Conservation (phyloP, 2,113 vertebrate genomes). For the Gorsachius goisagi region DNA sequence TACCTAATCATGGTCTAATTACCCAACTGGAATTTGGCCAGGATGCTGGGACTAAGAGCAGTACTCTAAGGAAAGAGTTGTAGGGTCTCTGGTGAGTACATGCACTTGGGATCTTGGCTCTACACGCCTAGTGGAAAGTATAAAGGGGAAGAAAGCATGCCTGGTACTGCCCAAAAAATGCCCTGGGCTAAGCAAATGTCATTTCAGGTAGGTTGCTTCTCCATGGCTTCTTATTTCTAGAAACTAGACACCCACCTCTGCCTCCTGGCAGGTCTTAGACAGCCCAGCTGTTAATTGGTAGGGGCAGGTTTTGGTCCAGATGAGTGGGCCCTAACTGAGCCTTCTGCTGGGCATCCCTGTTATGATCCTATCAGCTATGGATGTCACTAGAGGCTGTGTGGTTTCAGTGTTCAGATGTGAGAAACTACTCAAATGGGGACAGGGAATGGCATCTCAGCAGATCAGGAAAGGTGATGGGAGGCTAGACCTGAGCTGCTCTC, state of each 20-base stretch:
- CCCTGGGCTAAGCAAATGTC: not conserved
- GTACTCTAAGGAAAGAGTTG: not conserved
- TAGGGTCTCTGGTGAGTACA: not conserved
- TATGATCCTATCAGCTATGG: not conserved
- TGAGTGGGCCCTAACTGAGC: not conserved
- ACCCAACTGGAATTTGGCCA: not conserved
- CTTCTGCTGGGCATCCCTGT: not conserved
- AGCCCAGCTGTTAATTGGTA: not conserved
- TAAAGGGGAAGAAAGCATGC: not conserved
- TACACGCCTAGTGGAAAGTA: not conserved
- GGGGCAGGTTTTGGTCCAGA: not conserved
- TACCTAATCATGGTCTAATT: conserved; percentile 13
- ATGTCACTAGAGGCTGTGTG: not conserved
- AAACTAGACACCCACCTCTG: not conserved
- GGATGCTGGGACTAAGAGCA: not conserved
- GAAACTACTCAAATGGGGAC: not conserved
- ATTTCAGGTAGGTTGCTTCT: not conserved
- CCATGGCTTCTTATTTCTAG: not conserved
- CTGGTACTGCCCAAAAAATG: not conserved
- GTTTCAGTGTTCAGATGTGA: not conserved
- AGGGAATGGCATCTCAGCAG: not conserved
- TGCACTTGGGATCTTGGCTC: not conserved
- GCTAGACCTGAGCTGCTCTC: not conserved
- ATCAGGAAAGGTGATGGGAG: not conserved
- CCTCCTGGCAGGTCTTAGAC: not conserved